Conservation (phyloP, 2,888 invertebrate species). For the Eudemis profundana region DNA sequence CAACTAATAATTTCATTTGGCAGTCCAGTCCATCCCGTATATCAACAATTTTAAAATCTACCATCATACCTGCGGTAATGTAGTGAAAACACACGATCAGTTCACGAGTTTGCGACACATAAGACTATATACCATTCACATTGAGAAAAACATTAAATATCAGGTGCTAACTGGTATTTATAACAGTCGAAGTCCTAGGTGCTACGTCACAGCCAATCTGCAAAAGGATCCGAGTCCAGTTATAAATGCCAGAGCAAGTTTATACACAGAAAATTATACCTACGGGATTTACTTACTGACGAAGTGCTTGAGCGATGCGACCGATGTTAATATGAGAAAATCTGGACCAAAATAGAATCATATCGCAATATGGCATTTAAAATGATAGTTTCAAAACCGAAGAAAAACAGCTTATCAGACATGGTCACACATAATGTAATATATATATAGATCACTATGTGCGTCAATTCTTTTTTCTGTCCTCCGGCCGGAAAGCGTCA, state of each 20-base stretch:
- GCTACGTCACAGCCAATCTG: slow-evolving; percentile 59
- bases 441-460: too few relatives aligned
- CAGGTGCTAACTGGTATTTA: slow-evolving; percentile 51
- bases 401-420: too few relatives aligned
- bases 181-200: slow-evolving; percentile 51
- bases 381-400: too few relatives aligned
- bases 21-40: slow-evolving; percentile 38
- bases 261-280: slow-evolving; percentile 38
- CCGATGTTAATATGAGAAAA: slow-evolving; percentile 1
- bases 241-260: slow-evolving; percentile 53
- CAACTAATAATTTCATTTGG: neutral
- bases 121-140: slow-evolving; percentile 27
- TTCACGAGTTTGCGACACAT: slow-evolving; percentile 27
- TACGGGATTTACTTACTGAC: slow-evolving; percentile 27
- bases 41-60: slow-evolving; percentile 28
- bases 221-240: slow-evolving; percentile 51
- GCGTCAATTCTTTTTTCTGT: too few relatives aligned
- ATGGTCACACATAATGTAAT: too few relatives aligned
- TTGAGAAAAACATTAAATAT: slow-evolving; percentile 27
- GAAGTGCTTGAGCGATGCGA: slow-evolving; percentile 9
- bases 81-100: slow-evolving; percentile 11
- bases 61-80: slow-evolving; percentile 18
- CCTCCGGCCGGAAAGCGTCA: too few relatives aligned
- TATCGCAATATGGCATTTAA: too few relatives aligned
- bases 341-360: neutral